Evolutionary conservation across 2,797 vertebrate species (phyloP).

Genomic region (Sarcoramphus papa): DNA sequence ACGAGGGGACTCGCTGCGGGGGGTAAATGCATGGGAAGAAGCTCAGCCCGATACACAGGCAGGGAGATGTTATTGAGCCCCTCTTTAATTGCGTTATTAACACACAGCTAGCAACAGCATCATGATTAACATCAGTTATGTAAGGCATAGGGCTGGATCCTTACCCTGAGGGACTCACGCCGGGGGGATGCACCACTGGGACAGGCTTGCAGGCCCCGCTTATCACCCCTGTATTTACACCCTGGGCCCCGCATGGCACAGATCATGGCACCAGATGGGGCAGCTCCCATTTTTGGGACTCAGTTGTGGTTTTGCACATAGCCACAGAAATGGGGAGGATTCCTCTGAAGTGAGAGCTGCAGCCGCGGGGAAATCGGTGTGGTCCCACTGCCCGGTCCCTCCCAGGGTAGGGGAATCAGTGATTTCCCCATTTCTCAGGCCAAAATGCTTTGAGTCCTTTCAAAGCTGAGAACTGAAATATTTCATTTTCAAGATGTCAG

Average conservation of each 20-base stretch:
- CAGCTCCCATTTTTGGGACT: neutral
- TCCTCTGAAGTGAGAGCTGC: accelerated
- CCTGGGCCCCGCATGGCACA: accelerated
- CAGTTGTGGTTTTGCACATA: neutral
- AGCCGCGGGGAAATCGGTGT: neutral
- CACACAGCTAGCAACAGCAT: neutral
- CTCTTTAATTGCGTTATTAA: neutral
- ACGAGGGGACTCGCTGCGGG: accelerated
- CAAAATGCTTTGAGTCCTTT: neutral
- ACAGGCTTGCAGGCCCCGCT: neutral
- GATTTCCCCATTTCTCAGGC: neutral
- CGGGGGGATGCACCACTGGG: accelerated
- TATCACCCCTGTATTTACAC: accelerated
- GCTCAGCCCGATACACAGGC: neutral
- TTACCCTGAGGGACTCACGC: neutral
- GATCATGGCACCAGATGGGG: neutral
- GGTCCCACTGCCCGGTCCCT: neutral
- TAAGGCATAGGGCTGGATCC: neutral
- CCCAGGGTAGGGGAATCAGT: accelerated
- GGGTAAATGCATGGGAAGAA: accelerated
- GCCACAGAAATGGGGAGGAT: neutral
- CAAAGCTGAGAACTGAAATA: neutral
- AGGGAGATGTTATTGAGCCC: neutral
- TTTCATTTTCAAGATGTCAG: neutral
- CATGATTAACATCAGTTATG: neutral